These are phyloP conservation scores for Chironomus tepperi DNA, from an alignment of 1,140 invertebrate genomes.

Conservation along the genomic window DNA sequence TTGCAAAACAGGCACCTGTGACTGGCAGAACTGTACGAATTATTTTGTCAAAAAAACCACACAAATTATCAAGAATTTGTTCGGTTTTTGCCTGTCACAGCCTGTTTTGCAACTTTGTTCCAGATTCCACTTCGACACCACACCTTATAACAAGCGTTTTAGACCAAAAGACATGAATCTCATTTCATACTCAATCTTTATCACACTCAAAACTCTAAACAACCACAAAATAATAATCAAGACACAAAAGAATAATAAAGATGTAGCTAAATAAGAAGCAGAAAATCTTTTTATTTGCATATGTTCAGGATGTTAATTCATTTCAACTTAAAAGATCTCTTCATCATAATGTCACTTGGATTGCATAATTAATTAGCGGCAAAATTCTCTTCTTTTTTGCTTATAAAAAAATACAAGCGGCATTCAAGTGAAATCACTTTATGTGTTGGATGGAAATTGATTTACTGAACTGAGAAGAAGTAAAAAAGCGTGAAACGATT, in stretches of 20 bases:
- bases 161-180: too few relatives aligned
- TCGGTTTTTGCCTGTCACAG: too few relatives aligned
- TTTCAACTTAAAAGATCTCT: background rate
- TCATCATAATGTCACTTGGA: conserved; percentile 19
- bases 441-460: background rate
- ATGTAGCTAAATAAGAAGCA: background rate
- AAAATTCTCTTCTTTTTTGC: background rate
- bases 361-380: conserved; percentile 18
- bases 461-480: background rate
- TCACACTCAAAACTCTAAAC: background rate
- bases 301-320: conserved; percentile 4
- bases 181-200: too few relatives aligned
- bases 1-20: too few relatives aligned
- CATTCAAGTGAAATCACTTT: background rate
- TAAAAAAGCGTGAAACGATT: background rate
- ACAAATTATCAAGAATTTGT: too few relatives aligned
- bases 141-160: too few relatives aligned
- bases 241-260: background rate
- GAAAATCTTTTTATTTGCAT: background rate
- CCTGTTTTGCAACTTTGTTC: too few relatives aligned
- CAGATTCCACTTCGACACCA: too few relatives aligned
- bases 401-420: background rate
- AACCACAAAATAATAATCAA: background rate
- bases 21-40: too few relatives aligned
- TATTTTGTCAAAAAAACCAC: too few relatives aligned